These are phyloP conservation scores for Chondrosia reniformis DNA, from an alignment of 37 sponge, comb jelly and placozoan species.

Conservation along the genomic window DNA sequence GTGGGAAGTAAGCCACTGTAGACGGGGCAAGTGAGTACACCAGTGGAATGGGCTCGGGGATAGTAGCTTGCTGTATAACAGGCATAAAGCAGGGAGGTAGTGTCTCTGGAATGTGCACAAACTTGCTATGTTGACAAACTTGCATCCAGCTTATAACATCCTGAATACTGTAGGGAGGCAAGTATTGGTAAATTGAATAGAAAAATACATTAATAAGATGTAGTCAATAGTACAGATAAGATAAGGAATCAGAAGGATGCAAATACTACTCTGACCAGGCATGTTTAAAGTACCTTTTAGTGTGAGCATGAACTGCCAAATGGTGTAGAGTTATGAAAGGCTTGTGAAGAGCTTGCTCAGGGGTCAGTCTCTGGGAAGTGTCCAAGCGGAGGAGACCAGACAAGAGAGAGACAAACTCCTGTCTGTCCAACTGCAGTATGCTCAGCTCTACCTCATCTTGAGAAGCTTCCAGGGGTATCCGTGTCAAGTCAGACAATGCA, in stretches of 20 bases:
- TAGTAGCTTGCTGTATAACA: background rate
- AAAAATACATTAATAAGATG: no score
- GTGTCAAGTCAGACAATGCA: conserved; percentile 37
- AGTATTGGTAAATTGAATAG: no score
- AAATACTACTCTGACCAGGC: background rate
- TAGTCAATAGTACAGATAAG: background rate
- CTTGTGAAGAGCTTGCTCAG: conserved; percentile 47
- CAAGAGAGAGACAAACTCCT: conserved; percentile 70
- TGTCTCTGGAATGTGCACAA: conserved; percentile 20
- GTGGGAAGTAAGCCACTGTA: conserved; percentile 13
- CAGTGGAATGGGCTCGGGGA: background rate
- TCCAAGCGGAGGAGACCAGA: conserved; percentile 56
- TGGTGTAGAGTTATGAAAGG: conserved; percentile 91
- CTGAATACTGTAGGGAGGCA: background rate
- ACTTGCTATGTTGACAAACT: conserved; percentile 20
- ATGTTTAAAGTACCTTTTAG: background rate
- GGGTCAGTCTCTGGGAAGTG: conserved; percentile 44
- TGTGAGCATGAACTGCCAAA: conserved; percentile 49
- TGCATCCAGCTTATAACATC: conserved; percentile 7
- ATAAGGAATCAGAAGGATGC: background rate
- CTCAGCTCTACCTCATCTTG: background rate
- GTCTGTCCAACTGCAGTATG: conserved; percentile 25
- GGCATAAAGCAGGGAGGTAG: conserved; percentile 13
- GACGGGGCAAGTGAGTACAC: conserved; percentile 24
- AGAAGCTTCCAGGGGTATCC: background rate